Conservation (phyloP, 1,140 invertebrate genomes). For the Lasioglossum albipes region DNA sequence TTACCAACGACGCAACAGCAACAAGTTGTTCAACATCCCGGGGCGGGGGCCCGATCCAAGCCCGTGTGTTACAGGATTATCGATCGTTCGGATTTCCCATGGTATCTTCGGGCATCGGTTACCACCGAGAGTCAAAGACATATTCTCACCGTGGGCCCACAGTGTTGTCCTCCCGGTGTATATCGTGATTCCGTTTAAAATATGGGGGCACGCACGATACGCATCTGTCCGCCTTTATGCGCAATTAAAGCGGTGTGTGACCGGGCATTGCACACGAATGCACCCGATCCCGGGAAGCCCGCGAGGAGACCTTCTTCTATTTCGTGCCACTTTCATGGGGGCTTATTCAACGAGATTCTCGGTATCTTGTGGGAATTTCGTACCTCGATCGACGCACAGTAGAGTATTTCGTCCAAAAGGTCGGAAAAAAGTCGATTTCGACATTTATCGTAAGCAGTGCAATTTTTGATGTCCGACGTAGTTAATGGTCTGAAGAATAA, state of each 20-base stretch:
- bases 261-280: conserved; percentile 57
- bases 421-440: too few species aligned
- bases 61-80: conserved; percentile 22
- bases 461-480: too few species aligned
- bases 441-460: too few species aligned
- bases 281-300: conserved; percentile 44
- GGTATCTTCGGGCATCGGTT: conserved; percentile 42
- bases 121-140: conserved; percentile 35
- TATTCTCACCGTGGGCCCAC: conserved; percentile 48
- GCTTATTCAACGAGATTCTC: conserved; percentile 51
- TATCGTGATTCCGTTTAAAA: conserved; percentile 51
- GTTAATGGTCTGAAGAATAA: too few species aligned
- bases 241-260: conserved; percentile 55
- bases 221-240: conserved; percentile 57
- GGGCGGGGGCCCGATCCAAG: background rate
- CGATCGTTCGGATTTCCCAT: conserved; percentile 56
- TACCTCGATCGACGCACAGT: background rate
- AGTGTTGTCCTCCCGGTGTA: background rate
- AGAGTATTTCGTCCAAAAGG: too few species aligned
- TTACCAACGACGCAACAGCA: background rate
- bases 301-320: conserved; percentile 47
- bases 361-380: conserved; percentile 54
- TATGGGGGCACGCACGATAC: conserved; percentile 58
- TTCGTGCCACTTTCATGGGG: conserved; percentile 44
- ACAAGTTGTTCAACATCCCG: conserved; percentile 33